These are phyloP conservation scores for Actias luna DNA, from an alignment of 2,888 invertebrate species.

Conservation along the genomic window DNA sequence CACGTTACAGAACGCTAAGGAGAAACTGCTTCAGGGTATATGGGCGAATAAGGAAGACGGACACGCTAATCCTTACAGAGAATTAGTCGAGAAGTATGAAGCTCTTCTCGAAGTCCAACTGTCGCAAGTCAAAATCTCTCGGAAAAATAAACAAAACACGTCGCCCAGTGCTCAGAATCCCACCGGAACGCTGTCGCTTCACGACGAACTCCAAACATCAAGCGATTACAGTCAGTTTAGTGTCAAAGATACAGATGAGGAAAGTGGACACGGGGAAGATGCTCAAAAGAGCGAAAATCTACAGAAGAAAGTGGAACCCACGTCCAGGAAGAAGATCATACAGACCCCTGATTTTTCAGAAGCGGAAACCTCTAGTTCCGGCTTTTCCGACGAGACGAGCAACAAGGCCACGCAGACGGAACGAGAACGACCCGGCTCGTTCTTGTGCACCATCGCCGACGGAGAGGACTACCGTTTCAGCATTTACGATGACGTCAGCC, in stretches of 20 bases:
- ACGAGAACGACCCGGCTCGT: slow-evolving; percentile 87
- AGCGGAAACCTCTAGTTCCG: slow-evolving; percentile 92
- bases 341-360: slow-evolving; percentile 92
- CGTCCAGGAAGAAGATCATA: slow-evolving; percentile 81
- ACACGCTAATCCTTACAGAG: slow-evolving; percentile 87
- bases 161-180: slow-evolving; percentile 55
- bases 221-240: slow-evolving; percentile 86
- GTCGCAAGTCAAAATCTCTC: slow-evolving; percentile 81
- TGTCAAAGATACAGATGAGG: slow-evolving; percentile 84
- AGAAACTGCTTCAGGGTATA: slow-evolving; percentile 75
- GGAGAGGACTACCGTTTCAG: slow-evolving; percentile 93
- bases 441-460: slow-evolving; percentile 91
- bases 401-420: slow-evolving; percentile 93
- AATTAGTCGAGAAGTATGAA: slow-evolving; percentile 92
- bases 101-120: slow-evolving; percentile 89
- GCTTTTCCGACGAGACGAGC: slow-evolving; percentile 91
- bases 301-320: slow-evolving; percentile 67
- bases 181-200: slow-evolving; percentile 79
- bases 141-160: slow-evolving; percentile 59
- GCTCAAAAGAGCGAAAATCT: slow-evolving; percentile 71
- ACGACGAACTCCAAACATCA: slow-evolving; percentile 89
- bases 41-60: slow-evolving; percentile 79
- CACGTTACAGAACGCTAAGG: slow-evolving; percentile 72
- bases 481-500: slow-evolving; percentile 90
- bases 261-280: slow-evolving; percentile 83